Evolutionary conservation across 2,888 invertebrate species (phyloP), one percentile per base, ranked within the genome.

Genomic region (Drosophila pseudotakahashii): DNA sequence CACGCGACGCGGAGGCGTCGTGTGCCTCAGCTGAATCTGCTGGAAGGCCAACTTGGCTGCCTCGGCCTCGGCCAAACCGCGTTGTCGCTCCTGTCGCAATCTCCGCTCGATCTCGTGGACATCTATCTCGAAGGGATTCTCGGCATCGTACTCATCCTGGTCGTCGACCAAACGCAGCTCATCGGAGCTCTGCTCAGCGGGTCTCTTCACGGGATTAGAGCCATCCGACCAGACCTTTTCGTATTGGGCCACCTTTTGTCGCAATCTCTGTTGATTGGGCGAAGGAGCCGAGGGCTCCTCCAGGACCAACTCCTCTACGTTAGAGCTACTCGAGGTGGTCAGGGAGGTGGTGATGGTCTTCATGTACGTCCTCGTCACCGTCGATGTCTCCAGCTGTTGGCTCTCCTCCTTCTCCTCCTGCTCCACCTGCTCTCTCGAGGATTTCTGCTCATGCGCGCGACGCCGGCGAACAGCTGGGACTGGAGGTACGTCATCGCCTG

Each of bases 171-270:
- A 68, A 4, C 80, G 79, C 69, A 89, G 58, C 16, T 92, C 87
- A 61, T 89, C 91, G 9, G 87, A 78, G 10, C 77, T 78, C 41
- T 83, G 78, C 2, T 90, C 90, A 74, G 93, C 90, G 26, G 89
- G 68, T 37, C 86, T 79, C 63, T 88, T 90, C 41, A 61, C 37
- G 4, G 64, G 60, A 19, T 52, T 60, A 2, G 81, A 68, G 45
- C 89, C 77, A 26, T 95, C 94, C 71, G 94, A 93, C 95, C 96
- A 96, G 76, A 96, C 94, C 93, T 95, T 95, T 91, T 97, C 97
- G 92, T 96, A 97, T 91, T 96, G 96, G 79, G 94, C 94, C 80
- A 97, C 96, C 82, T 96, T 94, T 88, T 96, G 95, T 75, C 94
- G 94, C 71, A 96, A 93, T 80, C 95, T 92, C 66, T 92, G 92